Evolutionary conservation across 2,888 invertebrate species (phyloP).

Genomic region (Stegophylla sp.): DNA sequence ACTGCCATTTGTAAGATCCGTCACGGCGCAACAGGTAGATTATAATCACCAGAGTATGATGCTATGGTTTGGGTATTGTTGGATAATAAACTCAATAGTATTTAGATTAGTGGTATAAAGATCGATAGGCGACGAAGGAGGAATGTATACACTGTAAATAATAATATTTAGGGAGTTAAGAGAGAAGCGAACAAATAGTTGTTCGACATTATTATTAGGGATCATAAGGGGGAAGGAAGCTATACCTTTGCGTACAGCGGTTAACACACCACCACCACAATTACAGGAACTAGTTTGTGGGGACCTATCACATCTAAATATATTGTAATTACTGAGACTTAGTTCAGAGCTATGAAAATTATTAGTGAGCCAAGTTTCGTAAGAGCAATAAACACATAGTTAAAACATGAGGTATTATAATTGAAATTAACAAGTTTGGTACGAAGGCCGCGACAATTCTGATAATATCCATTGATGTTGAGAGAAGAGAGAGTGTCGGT

Average conservation of each 20-base stretch:
- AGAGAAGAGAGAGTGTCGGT: not conserved
- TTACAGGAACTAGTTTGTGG: not conserved
- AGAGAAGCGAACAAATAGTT: not conserved
- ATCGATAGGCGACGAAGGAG: too few species aligned
- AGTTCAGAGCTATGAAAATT: not conserved
- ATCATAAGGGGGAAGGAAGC: not conserved
- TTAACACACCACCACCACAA: constrained; percentile 8
- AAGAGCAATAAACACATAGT: not conserved
- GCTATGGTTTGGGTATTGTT: too few species aligned
- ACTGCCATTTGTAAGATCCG: too few species aligned
- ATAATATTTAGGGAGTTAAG: constrained; percentile 7
- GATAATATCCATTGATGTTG: not conserved
- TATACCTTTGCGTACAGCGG: not conserved
- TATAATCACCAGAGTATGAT: too few species aligned
- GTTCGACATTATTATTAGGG: too few species aligned
- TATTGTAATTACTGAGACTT: not conserved
- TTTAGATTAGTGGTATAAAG: too few species aligned
- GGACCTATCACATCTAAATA: constrained; percentile 13
- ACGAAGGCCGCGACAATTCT: not conserved
- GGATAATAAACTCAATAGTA: too few species aligned
- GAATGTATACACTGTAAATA: not conserved
- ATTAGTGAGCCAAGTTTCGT: not conserved
- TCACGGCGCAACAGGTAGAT: too few species aligned
- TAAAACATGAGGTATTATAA: not conserved
- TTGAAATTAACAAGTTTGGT: not conserved